Base-by-base conservation (phyloP, 2,113 vertebrate species). In the Xiphophorus maculatus region DNA sequence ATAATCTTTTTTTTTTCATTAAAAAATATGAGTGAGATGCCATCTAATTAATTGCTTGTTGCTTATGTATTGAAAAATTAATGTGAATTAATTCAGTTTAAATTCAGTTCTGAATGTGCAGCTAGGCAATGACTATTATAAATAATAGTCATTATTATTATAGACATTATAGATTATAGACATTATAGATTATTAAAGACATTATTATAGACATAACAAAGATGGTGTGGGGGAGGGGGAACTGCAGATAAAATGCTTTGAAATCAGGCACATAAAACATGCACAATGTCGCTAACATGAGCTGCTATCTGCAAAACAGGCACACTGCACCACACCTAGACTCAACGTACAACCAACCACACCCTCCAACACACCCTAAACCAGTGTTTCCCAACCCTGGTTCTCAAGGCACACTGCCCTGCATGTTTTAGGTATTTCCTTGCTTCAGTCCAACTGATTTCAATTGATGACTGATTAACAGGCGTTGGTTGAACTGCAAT, bases 301-400 rank as follows among this genome's bases (percentile, higher is more conserved):
- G 30, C 70, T 69, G 73, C 67, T 87, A 89, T 92, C 84, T 90
- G 51, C 60, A 69, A 32, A 76, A 67, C 62, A 84, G 22, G 17
- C 65, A 73, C 54, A 30, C n/a, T 33, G 78, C 66, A 75, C 83
- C 88, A 85, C 87, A 87, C 90, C 89, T 87, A 54, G 33, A 63
- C 30, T 3, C n/a, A 67, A 80, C 63, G 76, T 3, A 74, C 65
- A 73, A 61, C 71, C 54, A 81, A 48, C 76, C 76, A 81, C 88
- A 76, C 90, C 79, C 77, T 61, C n/a, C 30, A 84, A 79, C 84
- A 85, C 87, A 76, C 79, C 79, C 78, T 7, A 48, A 40, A 40
- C 42, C 33, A 80, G 28, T 28, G 28, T 28, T 28, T 28, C 28
- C 28, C 28, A 28, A 28, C 28, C 28, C 28, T 28, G 28, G 28